Evolutionary conservation across 1,140 invertebrate species (phyloP).

Genomic region (Aethina tumida): DNA sequence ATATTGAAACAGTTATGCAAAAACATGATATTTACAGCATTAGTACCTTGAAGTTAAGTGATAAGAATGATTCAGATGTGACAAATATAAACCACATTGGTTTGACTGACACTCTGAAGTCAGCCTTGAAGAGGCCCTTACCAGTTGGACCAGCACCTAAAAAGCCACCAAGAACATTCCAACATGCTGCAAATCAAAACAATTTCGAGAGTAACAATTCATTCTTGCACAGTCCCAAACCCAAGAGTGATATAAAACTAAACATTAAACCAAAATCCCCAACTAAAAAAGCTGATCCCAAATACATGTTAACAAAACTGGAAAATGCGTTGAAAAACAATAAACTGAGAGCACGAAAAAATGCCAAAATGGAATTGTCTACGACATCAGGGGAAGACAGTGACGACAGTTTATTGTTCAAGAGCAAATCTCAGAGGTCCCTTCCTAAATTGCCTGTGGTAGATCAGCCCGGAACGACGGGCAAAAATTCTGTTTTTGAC

Average conservation of each 20-base stretch:
- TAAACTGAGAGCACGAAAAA: conserved; percentile 29
- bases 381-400: conserved; percentile 28
- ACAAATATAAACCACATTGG: neutral
- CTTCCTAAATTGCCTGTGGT: conserved; percentile 13
- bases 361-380: conserved; percentile 18
- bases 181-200: conserved; percentile 32
- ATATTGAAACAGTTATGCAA: conserved; percentile 8
- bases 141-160: conserved; percentile 56
- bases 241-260: conserved; percentile 8
- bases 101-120: conserved; percentile 47
- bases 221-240: conserved; percentile 13
- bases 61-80: conserved; percentile 9
- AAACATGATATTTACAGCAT: conserved; percentile 22
- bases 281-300: conserved; percentile 36
- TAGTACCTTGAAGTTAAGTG: conserved; percentile 25
- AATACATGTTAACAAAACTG: conserved; percentile 49
- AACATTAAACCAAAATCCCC: conserved; percentile 6
- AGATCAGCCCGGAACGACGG: conserved; percentile 6
- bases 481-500: conserved; percentile 16
- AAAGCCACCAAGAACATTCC: conserved; percentile 60
- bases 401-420: conserved; percentile 25
- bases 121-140: conserved; percentile 50
- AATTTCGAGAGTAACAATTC: conserved; percentile 17
- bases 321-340: conserved; percentile 45
- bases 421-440: conserved; percentile 19